Evolutionary conservation across 1,140 invertebrate species (phyloP).

Genomic region (Charaxes varanes): DNA sequence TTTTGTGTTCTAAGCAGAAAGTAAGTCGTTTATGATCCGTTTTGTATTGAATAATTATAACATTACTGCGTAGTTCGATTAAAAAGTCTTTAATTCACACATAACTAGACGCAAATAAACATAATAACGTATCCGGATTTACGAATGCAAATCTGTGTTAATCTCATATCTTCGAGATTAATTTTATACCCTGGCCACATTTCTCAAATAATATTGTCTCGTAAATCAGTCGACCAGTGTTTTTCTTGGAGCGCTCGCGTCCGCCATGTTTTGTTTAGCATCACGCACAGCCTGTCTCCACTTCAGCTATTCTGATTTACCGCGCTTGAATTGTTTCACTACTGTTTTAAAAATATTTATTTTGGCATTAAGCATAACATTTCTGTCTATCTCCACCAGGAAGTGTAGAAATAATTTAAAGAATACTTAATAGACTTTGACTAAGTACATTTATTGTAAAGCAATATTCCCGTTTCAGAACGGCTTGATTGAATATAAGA

Average conservation of each 20-base stretch:
- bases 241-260: slow-evolving; percentile 61
- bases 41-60: too few relatives aligned
- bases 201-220: slow-evolving; percentile 67
- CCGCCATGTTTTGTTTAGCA: slow-evolving; percentile 66
- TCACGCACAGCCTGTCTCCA: slow-evolving; percentile 64
- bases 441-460: too few relatives aligned
- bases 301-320: slow-evolving; percentile 61
- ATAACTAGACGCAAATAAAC: slow-evolving; percentile 10
- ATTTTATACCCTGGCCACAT: slow-evolving; percentile 64
- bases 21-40: too few relatives aligned
- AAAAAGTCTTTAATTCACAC: slow-evolving; percentile 1
- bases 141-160: slow-evolving; percentile 36
- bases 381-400: too few relatives aligned
- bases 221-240: slow-evolving; percentile 68
- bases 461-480: too few relatives aligned
- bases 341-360: slow-evolving; percentile 33
- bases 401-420: too few relatives aligned
- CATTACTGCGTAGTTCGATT: too few relatives aligned
- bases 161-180: slow-evolving; percentile 53
- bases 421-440: too few relatives aligned
- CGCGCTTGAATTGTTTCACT: slow-evolving; percentile 47
- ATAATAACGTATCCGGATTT: slow-evolving; percentile 15
- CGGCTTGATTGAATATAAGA: too few relatives aligned
- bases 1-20: too few relatives aligned
- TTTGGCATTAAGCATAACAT: slow-evolving; percentile 27